A percentile compares a stretch with the other conserved stretches of the same genome.
Evolutionary conservation across 2,888 invertebrate genomes (phyloP).

Genomic region (Xestia ashworthii): DNA sequence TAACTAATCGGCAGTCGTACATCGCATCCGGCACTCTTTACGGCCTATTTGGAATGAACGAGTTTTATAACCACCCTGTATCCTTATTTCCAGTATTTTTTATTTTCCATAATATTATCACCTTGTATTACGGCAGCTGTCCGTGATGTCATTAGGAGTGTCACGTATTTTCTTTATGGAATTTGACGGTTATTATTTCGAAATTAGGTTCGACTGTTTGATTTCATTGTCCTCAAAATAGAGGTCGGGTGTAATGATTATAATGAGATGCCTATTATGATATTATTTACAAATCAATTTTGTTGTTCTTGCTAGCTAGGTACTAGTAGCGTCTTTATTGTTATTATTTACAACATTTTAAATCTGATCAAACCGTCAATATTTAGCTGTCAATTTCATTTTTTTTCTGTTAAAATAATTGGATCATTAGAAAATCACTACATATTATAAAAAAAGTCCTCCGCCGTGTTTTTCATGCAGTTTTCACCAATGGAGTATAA

Average conservation of each 20-base stretch:
- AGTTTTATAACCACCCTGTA: constrained; percentile 82
- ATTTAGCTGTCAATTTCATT: neutral
- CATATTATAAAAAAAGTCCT: too few relatives aligned
- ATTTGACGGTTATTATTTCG: constrained; percentile 8
- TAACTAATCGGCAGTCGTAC: constrained; percentile 68
- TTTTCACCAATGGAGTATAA: too few relatives aligned
- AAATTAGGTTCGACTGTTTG: neutral
- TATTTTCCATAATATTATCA: constrained; percentile 68
- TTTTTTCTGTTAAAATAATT: neutral
- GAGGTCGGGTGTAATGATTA: neutral
- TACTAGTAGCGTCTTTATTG: neutral
- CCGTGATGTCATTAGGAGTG: constrained; percentile 69
- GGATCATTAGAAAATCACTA: too few relatives aligned
- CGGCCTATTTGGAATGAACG: constrained; percentile 86
- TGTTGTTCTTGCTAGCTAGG: neutral
- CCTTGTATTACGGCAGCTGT: constrained; percentile 77
- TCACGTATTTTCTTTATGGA: constrained; percentile 71
- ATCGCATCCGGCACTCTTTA: constrained; percentile 82
- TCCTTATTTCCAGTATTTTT: constrained; percentile 78
- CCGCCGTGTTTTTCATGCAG: too few relatives aligned
- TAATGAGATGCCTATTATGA: neutral
- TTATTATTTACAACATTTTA: neutral
- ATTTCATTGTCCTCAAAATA: neutral
- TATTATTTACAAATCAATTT: neutral
- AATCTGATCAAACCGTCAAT: neutral